Conservation (phyloP, 2,888 invertebrate species). For the Onthophagus sagittarius region DNA sequence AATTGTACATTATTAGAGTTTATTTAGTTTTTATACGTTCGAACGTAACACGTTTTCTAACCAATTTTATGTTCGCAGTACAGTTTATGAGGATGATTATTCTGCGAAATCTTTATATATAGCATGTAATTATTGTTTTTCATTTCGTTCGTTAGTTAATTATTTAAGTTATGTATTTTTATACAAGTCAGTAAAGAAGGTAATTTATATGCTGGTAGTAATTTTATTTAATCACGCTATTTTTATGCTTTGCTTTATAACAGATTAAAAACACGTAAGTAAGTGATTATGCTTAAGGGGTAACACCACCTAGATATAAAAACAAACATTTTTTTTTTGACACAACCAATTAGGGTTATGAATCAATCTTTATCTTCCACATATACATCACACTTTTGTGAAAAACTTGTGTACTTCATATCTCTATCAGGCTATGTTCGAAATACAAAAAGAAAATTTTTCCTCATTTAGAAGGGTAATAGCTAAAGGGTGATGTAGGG, state of each 20-base stretch:
- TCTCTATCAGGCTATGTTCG: too few relatives aligned
- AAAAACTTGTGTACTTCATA: too few relatives aligned
- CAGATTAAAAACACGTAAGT: background rate
- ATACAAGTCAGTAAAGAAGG: conserved; percentile 21
- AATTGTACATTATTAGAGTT: conserved; percentile 20
- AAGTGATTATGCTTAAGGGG: background rate
- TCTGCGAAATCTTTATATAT: conserved; percentile 5
- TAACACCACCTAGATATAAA: too few relatives aligned
- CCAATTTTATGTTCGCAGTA: background rate
- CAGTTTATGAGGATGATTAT: background rate
- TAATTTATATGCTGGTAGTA: conserved; percentile 21
- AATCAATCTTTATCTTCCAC: too few relatives aligned
- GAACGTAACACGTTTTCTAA: background rate
- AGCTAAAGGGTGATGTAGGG: too few relatives aligned
- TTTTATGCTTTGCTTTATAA: background rate
- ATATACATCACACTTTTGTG: too few relatives aligned
- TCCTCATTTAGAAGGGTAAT: too few relatives aligned
- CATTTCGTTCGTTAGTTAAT: conserved; percentile 11
- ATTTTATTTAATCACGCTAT: conserved; percentile 17
- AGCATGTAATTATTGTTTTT: conserved; percentile 2
- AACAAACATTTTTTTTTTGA: too few relatives aligned
- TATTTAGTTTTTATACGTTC: conserved; percentile 10
- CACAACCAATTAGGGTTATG: too few relatives aligned
- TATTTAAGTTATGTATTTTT: conserved; percentile 24
- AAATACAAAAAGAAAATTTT: too few relatives aligned